Conservation (phyloP, 2,113 vertebrate species). For the Halcyon senegalensis region DNA sequence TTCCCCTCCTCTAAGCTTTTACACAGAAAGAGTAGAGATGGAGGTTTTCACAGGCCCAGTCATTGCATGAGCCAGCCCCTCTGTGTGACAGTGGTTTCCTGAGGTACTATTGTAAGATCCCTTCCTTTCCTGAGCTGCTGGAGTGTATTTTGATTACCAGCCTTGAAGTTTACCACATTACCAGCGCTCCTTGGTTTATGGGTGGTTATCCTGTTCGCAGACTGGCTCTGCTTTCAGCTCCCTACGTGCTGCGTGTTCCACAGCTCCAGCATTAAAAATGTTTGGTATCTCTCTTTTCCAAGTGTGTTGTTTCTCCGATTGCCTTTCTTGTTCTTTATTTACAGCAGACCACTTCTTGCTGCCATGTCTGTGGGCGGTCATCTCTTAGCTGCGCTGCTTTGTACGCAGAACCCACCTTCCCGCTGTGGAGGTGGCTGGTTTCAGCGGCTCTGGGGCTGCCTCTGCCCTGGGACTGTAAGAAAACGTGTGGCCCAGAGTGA, state of each 20-base stretch:
- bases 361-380: accelerated
- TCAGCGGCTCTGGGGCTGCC: background rate
- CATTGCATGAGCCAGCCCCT: background rate
- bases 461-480: background rate
- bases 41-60: accelerated
- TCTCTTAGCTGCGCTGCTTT: background rate
- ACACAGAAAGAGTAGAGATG: background rate
- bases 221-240: background rate
- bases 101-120: accelerated
- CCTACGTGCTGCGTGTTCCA: background rate
- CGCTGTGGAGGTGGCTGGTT: background rate
- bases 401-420: background rate
- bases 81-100: background rate
- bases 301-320: background rate
- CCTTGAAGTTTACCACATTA: background rate
- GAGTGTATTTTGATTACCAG: background rate
- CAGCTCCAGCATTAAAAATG: slow-evolving; percentile 29
- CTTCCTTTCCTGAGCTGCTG: background rate
- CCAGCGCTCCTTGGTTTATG: background rate
- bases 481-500: accelerated
- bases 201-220: background rate
- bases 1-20: background rate
- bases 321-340: background rate
- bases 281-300: background rate
- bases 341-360: background rate